Base-by-base conservation (phyloP, 2,888 invertebrate genomes). In the Melolontha melolontha region DNA sequence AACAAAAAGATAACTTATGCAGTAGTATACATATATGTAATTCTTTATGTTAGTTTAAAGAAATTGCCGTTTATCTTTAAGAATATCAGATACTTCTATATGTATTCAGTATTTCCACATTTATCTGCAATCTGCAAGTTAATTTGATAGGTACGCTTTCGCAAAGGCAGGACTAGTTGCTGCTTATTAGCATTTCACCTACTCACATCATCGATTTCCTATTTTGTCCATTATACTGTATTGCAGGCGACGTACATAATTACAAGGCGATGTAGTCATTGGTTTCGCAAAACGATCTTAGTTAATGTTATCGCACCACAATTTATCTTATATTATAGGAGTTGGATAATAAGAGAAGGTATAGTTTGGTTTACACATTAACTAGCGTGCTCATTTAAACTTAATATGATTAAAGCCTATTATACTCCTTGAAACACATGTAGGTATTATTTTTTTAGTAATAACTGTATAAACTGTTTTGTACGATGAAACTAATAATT, bases 181-280 rank as follows among this genome's bases (percentile, higher is more conserved):
- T 17, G 44, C 44, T 34, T 54, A 22, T 64, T 64, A 64, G 44
- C 52, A 64, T 54, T 54, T 64, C 64, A 52, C 64, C 64, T 64
- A 64, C 64, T 52, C 52, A 51, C 51, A 29, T 47, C 29, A 39
- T 42, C 59, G 47, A 62, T 62, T 62, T 34, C 59, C 47, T 62
- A 62, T 62, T 62, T 62, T 34, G 59, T 62, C 34, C n/a, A 12
- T 16, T 47, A 62, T 47, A 47, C 44, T 4, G 49, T 39, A 8
- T 62, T 47, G 59, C 59, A 16, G 59, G 59, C 59, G 34, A 62
- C 44, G 47, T 62, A 47, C 59, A 47, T 47, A 62, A 62, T 47
- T 62, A 47, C 16, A 34, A 47, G 11, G 10, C 52, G 44, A 10
- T 47, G 47, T 49, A 16, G 34, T 47, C 16, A 22, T 16, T 39